Conservation (phyloP, 2,113 vertebrate species). For the Erythrocercus mccallii region DNA sequence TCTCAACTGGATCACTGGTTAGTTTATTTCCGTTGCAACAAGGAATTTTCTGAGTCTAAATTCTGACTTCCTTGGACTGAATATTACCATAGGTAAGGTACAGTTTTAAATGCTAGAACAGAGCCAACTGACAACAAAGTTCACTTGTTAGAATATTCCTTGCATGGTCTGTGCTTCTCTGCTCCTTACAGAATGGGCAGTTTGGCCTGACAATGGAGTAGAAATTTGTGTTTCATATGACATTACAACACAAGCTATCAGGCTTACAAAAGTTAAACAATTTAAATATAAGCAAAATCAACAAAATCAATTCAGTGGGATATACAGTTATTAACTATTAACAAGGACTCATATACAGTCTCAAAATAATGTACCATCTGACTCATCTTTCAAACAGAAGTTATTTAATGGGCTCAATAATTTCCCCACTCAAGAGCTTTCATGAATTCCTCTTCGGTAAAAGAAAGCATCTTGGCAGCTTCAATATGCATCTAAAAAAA, state of each 20-base stretch:
- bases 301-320: neutral
- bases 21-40: slow-evolving; percentile 2
- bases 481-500: slow-evolving; percentile 90
- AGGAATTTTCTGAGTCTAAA: neutral
- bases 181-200: neutral
- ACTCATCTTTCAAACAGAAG: neutral
- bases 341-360: neutral
- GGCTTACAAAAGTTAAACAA: neutral
- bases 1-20: neutral
- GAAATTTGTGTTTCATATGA: neutral
- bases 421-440: slow-evolving; percentile 91
- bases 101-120: neutral
- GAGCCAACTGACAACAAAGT: neutral
- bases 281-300: neutral
- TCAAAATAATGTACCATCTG: neutral
- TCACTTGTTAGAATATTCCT: neutral
- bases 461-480: slow-evolving; percentile 93
- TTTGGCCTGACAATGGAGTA: neutral
- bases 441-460: slow-evolving; percentile 95
- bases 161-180: neutral
- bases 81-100: neutral
- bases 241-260: neutral
- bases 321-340: neutral
- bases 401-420: slow-evolving; percentile 39
- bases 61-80: neutral